Evolutionary conservation across 1,140 invertebrate species (phyloP), one percentile per base, ranked within the genome.

Genomic region (Trinorchestia longiramus): DNA sequence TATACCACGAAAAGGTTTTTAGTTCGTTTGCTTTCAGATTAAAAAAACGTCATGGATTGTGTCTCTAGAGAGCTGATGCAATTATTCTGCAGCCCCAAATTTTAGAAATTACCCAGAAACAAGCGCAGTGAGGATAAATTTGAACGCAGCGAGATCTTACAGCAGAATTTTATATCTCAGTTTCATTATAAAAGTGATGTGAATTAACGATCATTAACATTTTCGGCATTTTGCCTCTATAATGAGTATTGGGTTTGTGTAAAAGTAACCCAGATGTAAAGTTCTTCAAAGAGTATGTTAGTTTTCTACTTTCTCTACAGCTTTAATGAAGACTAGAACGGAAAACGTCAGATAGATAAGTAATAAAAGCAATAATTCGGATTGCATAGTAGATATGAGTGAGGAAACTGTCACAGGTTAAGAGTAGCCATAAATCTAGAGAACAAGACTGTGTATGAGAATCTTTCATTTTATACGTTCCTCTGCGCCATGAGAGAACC

Each of bases 321-420:
- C 8, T 77, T 77, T 77, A 77, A 19, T 77, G 62, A 90, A 90
- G 11, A 90, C 88, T 90, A 90, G 88, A 90, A 90, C 88, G 43
- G 88, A 90, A 90, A 90, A 90, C 43, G 3, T 4, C 4, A 42
- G 88, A 90, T 28, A 36, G 15, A 11, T 23, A 28, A 77, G 15
- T 23, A 36, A 77, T 77, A 90, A 87, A 90, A 90, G n/a, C 36
- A 77, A 43, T 90, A 90, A 90, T 90, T 90, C 88, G 88, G 88
- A 90, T 90, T 90, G 88, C 88, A 90, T 90, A 90, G 88, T 42
- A 90, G 88, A 90, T 90, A 90, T 90, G 88, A 90, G 88, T 90
- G 88, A 42, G 23, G 88, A 90, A 90, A 90, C 88, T 90, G 88
- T 90, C 88, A 90, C 88, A 90, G 88, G 88, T 90, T 90, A 43